A percentile compares a stretch with the other conserved stretches of the same genome.
phyloP scores from a whole-genome alignment of 2,888 invertebrate species.

The Venusia cambrica region DNA sequence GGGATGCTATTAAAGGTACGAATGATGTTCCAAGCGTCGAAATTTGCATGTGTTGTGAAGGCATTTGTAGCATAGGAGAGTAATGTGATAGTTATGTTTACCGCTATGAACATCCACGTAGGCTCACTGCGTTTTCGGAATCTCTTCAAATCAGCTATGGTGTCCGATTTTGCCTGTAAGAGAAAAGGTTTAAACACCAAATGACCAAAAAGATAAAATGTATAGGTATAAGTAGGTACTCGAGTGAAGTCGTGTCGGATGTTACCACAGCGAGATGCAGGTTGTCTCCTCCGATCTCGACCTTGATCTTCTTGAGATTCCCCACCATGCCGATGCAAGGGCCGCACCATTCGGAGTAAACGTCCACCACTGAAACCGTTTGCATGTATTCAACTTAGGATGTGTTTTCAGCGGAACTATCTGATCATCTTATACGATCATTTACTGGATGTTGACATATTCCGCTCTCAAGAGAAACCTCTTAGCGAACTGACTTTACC shows the following conservation, averaged over 20 bases:
- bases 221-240: neutral
- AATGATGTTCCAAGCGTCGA: too few species aligned
- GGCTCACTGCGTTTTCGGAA: constrained; percentile 93
- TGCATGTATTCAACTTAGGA: too few species aligned
- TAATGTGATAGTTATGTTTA: constrained; percentile 63
- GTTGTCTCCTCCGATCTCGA: constrained; percentile 92
- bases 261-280: constrained; percentile 89
- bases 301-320: constrained; percentile 91
- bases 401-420: too few species aligned
- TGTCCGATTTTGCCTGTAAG: constrained; percentile 87
- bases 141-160: constrained; percentile 85
- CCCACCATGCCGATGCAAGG: constrained; percentile 93
- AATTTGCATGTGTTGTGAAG: too few species aligned
- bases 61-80: too few species aligned
- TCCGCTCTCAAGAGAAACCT: too few species aligned
- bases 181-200: too few species aligned
- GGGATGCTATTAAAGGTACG: too few species aligned
- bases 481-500: too few species aligned
- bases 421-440: too few species aligned
- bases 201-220: neutral
- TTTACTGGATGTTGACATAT: too few species aligned
- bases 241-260: too few species aligned
- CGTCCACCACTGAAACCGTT: constrained; percentile 89
- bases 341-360: constrained; percentile 96
- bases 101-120: constrained; percentile 93